Conservation (phyloP, 2,888 invertebrate species). For the Eupithecia subumbrata region DNA sequence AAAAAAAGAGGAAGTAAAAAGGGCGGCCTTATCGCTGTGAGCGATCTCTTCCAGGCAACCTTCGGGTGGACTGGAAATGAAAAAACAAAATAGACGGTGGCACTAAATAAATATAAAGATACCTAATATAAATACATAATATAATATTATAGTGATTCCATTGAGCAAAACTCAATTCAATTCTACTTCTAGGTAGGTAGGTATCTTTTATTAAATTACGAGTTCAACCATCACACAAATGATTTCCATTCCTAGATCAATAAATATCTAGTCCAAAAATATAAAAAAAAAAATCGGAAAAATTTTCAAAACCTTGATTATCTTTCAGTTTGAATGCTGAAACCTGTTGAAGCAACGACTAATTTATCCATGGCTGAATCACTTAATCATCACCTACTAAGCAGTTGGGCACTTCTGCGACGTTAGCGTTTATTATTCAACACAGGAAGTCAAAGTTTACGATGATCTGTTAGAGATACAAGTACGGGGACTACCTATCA, state of each 20-base stretch:
- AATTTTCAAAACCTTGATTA: not conserved
- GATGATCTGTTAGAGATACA: not conserved
- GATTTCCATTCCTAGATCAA: too few species aligned
- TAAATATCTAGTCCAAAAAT: too few species aligned
- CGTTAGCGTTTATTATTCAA: slow-evolving; percentile 4
- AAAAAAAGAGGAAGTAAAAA: too few species aligned
- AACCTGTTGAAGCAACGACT: not conserved
- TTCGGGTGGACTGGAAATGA: too few species aligned
- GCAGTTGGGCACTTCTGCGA: not conserved
- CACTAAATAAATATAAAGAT: too few species aligned
- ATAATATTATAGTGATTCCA: not conserved
- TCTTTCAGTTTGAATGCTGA: not conserved
- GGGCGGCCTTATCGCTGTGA: too few species aligned
- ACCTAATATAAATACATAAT: too few species aligned
- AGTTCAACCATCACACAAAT: not conserved
- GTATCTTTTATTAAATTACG: too few species aligned
- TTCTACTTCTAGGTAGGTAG: not conserved
- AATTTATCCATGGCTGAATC: not conserved
- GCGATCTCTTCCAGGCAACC: too few species aligned
- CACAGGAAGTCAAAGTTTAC: slow-evolving; percentile 11
- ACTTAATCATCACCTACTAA: not conserved
- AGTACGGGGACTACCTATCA: slow-evolving; percentile 5
- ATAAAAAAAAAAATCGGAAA: too few species aligned
- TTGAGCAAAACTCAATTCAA: too few species aligned
- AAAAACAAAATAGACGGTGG: too few species aligned